Evolutionary conservation across 2,797 vertebrate species (phyloP), one percentile per base, ranked within the genome.

Genomic region (Anguilla megastoma): DNA sequence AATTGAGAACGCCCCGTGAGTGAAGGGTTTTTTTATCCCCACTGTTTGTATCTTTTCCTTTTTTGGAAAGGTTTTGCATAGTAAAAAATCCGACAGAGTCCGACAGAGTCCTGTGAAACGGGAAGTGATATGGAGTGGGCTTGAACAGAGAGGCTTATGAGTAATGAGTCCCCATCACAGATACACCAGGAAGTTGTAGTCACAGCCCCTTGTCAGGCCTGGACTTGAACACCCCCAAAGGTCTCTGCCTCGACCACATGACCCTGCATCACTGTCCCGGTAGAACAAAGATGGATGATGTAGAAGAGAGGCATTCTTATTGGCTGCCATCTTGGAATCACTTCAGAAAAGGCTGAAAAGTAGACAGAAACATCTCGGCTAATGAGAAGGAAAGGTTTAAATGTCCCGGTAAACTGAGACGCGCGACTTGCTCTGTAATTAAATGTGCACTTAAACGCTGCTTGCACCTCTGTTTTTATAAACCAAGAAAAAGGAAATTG

Each of bases 1-100:
- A 91, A 92, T 94, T 4, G 95, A 97, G 94, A 98, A 98, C 91
- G 96, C 96, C 41, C 98, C 98, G 98, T 99, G 95, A 52, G 50
- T 2, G 50, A 21, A 41, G 50, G 1, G 30, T 56, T 56, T 56
- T 66, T 66, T 27, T n/a, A 10, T 66, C n/a, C 21, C 21, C 60
- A 60, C 1, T 60, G 9, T 66, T n/a, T 24, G 21, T n/a, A 8
- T 66, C 21, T 7, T 66, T 66, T 66, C 9, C 21, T 24, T 60
- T 24, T 60, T 41, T 41, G 36, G 36, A 41, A 41, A 41, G 36
- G 36, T 41, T 41, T 41, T 41, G 36, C 36, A 41, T 3, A 41
- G 36, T 41, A 41, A 41, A 41, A 41, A 0, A 41, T 41, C 3
- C 36, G 36, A 41, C 36, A 16, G 10, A 60, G 58, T 36, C 36